A percentile compares a stretch with the other conserved stretches of the same genome.
These are phyloP conservation scores for Trissolcus basalis DNA, from an alignment of 1,140 invertebrate genomes.

Conservation along the genomic window DNA sequence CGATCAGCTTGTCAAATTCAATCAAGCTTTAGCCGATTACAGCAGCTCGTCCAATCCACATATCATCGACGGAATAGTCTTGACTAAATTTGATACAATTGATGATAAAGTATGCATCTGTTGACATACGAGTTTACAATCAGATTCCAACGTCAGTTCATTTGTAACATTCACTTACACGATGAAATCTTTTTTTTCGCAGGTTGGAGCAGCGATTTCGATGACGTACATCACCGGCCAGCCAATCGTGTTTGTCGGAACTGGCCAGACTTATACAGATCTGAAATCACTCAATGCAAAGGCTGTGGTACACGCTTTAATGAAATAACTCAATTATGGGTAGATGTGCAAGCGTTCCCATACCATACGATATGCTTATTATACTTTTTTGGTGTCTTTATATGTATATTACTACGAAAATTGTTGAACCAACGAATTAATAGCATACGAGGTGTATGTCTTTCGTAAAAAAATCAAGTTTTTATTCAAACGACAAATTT, in stretches of 20 bases:
- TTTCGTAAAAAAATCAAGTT: no score
- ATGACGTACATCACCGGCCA: slow-evolving; percentile 99
- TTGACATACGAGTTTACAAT: no score
- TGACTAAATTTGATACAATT: slow-evolving; percentile 99
- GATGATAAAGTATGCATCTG: slow-evolving; percentile 91
- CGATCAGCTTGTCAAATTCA: slow-evolving; percentile 99
- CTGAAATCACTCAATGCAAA: slow-evolving; percentile 97
- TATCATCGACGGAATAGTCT: slow-evolving; percentile 97
- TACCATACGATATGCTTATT: not conserved
- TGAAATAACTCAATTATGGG: slow-evolving; percentile 84
- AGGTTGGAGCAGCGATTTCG: slow-evolving; percentile 99
- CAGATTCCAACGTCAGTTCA: no score
- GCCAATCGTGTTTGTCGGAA: slow-evolving; percentile 99
- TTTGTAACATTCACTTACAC: no score
- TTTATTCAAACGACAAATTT: no score
- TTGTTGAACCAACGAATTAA: no score
- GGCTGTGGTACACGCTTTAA: slow-evolving; percentile 96
- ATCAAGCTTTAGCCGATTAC: slow-evolving; percentile 95
- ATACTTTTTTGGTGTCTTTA: no score
- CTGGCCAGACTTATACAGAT: slow-evolving; percentile 99
- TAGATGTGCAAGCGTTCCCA: no score
- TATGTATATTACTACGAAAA: no score
- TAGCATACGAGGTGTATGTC: no score
- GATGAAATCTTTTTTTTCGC: slow-evolving; percentile 4
- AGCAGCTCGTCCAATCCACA: slow-evolving; percentile 89